Conservation (phyloP, 2,113 vertebrate species). For the Cyanistes caeruleus region DNA sequence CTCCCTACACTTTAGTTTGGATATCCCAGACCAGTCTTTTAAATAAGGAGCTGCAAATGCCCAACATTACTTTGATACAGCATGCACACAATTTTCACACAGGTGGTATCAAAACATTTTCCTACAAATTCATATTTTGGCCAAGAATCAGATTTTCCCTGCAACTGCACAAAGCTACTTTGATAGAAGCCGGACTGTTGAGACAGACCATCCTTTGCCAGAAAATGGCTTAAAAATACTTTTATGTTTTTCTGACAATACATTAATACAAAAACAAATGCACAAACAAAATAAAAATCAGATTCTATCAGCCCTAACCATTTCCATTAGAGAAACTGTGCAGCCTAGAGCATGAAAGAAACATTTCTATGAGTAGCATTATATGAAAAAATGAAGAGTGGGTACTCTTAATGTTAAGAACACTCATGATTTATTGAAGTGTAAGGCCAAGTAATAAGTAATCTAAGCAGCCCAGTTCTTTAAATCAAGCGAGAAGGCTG, state of each 20-base stretch:
- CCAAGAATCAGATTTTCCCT: not conserved
- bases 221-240: not conserved
- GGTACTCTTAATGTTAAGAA: not conserved
- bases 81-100: not conserved
- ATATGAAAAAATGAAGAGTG: not conserved
- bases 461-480: not conserved
- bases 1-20: not conserved
- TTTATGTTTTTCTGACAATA: not conserved
- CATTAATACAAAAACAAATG: not conserved
- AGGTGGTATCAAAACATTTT: not conserved
- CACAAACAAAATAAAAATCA: not conserved
- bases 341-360: not conserved
- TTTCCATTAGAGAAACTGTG: not conserved
- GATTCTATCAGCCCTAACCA: not conserved
- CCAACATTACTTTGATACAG: not conserved
- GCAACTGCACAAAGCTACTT: not conserved
- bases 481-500: not conserved
- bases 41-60: not conserved
- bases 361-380: not conserved
- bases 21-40: not conserved
- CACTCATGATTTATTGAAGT: not conserved
- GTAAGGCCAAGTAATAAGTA: not conserved
- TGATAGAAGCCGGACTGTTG: not conserved
- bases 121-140: not conserved
- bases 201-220: not conserved